Percentiles rank a stretch among this genome's conserved stretches.
Conservation (phyloP, 2,113 vertebrate species). For the Oryctolagus cuniculus region DNA sequence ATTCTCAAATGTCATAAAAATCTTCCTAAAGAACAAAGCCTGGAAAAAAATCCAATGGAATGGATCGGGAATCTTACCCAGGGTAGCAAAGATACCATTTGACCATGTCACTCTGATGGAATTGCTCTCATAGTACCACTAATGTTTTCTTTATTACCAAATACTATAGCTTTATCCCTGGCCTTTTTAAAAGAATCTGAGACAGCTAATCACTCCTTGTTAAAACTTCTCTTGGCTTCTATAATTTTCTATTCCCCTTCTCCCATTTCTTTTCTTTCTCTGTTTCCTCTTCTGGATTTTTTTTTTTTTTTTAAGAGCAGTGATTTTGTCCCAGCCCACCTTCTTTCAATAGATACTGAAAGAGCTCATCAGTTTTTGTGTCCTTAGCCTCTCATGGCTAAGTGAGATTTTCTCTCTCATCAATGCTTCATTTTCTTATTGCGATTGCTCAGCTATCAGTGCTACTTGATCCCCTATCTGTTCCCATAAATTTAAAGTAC, state of each 20-base stretch:
- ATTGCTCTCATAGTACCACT: not conserved
- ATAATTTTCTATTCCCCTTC: not conserved
- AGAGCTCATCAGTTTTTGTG: not conserved
- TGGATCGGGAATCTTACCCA: not conserved
- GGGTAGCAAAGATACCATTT: not conserved
- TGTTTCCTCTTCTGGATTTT: not conserved
- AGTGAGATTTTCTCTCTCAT: not conserved
- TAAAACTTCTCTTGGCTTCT: not conserved
- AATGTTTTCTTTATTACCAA: not conserved
- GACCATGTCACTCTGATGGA: not conserved
- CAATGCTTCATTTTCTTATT: not conserved
- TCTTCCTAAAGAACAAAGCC: not conserved
- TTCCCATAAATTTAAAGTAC: not conserved
- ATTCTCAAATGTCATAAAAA: not conserved
- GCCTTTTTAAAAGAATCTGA: not conserved
- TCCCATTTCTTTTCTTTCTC: not conserved
- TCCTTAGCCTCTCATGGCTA: not conserved
- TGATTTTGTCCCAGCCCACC: not conserved
- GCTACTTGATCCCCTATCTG: not conserved
- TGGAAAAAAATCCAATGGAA: not conserved
- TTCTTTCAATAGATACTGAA: rapidly evolving
- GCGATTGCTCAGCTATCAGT: not conserved
- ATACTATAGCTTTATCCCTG: not conserved
- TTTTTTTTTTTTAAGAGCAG: not conserved
- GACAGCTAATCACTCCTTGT: not conserved